These are phyloP conservation scores for Tetramorium bicarinatum DNA, from an alignment of 2,888 invertebrate genomes.

Conservation along the genomic window DNA sequence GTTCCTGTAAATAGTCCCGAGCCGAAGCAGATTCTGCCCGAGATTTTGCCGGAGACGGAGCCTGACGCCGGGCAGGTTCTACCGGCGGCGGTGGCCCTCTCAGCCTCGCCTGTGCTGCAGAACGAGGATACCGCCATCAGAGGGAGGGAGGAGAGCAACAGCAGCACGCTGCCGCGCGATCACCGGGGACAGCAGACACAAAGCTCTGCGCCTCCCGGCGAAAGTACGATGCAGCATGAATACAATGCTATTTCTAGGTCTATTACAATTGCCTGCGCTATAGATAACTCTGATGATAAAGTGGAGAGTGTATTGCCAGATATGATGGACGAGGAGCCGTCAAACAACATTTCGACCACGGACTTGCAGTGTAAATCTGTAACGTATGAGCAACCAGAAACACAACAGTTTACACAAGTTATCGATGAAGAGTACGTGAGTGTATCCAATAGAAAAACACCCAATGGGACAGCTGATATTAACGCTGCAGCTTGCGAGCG, in stretches of 20 bases:
- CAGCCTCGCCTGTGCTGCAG: slow-evolving; percentile 66
- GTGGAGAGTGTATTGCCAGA: slow-evolving; percentile 80
- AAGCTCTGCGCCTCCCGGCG: slow-evolving; percentile 60
- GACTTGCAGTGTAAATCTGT: slow-evolving; percentile 64
- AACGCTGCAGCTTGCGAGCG: slow-evolving; percentile 29
- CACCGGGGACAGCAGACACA: slow-evolving; percentile 76
- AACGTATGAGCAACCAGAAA: slow-evolving; percentile 70
- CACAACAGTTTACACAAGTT: slow-evolving; percentile 56
- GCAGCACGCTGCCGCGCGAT: slow-evolving; percentile 67
- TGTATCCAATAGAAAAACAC: slow-evolving; percentile 56
- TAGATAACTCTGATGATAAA: slow-evolving; percentile 71
- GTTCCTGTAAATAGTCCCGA: slow-evolving; percentile 75
- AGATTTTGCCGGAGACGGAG: slow-evolving; percentile 75
- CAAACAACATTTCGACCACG: slow-evolving; percentile 23
- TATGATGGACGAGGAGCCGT: slow-evolving; percentile 74
- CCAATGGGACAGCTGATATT: slow-evolving; percentile 22
- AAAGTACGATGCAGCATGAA: slow-evolving; percentile 64
- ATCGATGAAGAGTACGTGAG: slow-evolving; percentile 61
- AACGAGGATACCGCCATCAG: slow-evolving; percentile 63
- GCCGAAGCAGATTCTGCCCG: slow-evolving; percentile 75
- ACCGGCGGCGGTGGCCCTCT: slow-evolving; percentile 80
- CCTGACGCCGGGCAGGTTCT: slow-evolving; percentile 78
- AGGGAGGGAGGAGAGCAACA: slow-evolving; percentile 57
- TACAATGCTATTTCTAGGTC: slow-evolving; percentile 71
- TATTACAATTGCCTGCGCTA: slow-evolving; percentile 64